phyloP scores from a whole-genome alignment of 2,888 invertebrate species.

The Xylota segnis region DNA sequence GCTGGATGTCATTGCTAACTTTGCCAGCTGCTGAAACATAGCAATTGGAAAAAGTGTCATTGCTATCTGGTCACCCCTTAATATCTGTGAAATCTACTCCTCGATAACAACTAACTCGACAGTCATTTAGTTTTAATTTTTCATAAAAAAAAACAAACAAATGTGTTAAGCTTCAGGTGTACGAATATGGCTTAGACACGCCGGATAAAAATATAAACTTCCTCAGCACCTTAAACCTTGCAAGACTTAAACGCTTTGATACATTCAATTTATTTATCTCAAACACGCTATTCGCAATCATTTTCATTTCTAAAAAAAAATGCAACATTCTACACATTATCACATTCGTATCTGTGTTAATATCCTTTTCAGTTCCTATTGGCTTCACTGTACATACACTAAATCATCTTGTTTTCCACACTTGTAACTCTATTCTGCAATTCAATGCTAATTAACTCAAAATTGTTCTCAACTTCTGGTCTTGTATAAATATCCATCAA shows the following conservation, averaged over 20 bases:
- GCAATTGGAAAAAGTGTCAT: too few species aligned
- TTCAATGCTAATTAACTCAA: slow-evolving; percentile 11
- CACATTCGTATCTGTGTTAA: slow-evolving; percentile 39
- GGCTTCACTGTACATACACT: slow-evolving; percentile 33
- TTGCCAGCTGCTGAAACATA: too few species aligned
- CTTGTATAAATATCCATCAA: slow-evolving; percentile 78
- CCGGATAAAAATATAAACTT: neutral
- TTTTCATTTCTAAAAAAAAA: neutral
- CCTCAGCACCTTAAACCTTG: neutral
- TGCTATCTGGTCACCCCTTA: too few species aligned
- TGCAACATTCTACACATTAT: slow-evolving; percentile 11
- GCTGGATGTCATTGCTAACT: too few species aligned
- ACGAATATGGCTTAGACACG: too few species aligned
- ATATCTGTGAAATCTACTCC: too few species aligned
- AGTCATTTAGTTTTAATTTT: too few species aligned
- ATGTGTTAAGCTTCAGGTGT: too few species aligned
- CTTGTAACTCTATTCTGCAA: slow-evolving; percentile 19
- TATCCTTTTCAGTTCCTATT: slow-evolving; percentile 21
- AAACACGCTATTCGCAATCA: slow-evolving; percentile 6
- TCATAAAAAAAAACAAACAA: neutral
- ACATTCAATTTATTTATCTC: neutral
- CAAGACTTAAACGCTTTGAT: slow-evolving; percentile 38
- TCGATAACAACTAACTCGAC: too few species aligned
- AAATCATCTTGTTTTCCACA: slow-evolving; percentile 33
- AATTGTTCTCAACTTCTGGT: slow-evolving; percentile 76